Base-by-base conservation (phyloP, 2,888 invertebrate genomes). In the Thymelicus sylvestris region DNA sequence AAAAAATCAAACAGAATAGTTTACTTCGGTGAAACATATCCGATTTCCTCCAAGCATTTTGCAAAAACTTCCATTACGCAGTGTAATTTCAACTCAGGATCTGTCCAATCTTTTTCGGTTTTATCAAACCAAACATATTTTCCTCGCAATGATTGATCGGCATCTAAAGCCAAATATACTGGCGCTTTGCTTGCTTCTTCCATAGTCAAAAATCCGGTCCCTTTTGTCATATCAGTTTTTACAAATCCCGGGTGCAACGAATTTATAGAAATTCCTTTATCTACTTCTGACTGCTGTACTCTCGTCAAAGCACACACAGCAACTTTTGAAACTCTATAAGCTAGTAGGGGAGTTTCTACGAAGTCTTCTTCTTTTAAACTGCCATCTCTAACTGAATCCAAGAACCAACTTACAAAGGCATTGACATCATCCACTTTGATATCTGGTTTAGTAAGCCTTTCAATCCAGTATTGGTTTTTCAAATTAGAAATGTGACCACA, bases 191-290 rank as follows among this genome's bases (percentile, higher is more conserved):
- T 73, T 7, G 79, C 65, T 55, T 81, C 77, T 5, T 77, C 77
- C 24, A 74, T 10, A 0, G 79, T 74, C 39, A 78, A 52, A 12
- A 63, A 7, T 7, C 80, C 79, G 13, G 44, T 47, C 7, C 71
- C 67, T n/a, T 72, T 77, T 0, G 82, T 81, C 80, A 82, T 80
- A 41, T 77, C 74, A 0, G 82, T 81, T 68, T 78, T 72, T 0
- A 82, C 80, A 50, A 78, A 79, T 10, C 83, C 83, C 8, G 83
- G 82, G 63, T 83, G 78, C 0, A 83, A 15, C 0, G 78, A 76
- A 63, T 83, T 80, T 0, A 83, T 59, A 0, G 82, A 80, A 52
- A 83, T 81, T 7, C 74, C 77, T 13, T 76, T 73, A n/a, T 73
- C 77, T 10, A 80, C 71, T 52, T 77, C 65, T 4, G 68, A 78